phyloP scores from a whole-genome alignment of 2,888 invertebrate species.

The Amiota communis region DNA sequence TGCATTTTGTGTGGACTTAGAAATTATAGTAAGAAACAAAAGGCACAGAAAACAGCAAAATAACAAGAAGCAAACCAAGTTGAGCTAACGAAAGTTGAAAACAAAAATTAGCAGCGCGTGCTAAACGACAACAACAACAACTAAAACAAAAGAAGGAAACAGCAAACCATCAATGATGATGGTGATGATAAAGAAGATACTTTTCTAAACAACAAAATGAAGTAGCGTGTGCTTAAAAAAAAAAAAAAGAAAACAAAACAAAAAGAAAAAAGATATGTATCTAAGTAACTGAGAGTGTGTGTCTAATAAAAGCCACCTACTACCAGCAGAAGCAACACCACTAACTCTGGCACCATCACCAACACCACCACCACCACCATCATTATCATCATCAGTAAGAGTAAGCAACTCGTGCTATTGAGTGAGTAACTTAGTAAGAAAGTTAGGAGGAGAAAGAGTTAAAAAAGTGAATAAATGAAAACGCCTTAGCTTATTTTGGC shows the following conservation, averaged over 20 bases:
- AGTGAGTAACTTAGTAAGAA: constrained; percentile 8
- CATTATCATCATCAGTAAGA: neutral
- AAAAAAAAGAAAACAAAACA: no score
- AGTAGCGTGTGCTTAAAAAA: constrained; percentile 26
- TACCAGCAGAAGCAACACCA: constrained; percentile 24
- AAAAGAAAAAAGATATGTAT: constrained; percentile 9
- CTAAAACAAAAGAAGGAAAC: constrained; percentile 17
- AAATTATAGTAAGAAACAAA: constrained; percentile 21
- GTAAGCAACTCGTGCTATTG: constrained; percentile 38
- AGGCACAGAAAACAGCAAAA: neutral
- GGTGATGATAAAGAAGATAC: constrained; percentile 1
- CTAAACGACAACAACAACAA: constrained; percentile 46
- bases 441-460: neutral
- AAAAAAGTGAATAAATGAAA: neutral
- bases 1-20: neutral
- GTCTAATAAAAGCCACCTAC: constrained; percentile 46
- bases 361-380: neutral
- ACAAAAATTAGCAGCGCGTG: constrained; percentile 65
- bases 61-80: constrained; percentile 4
- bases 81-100: constrained; percentile 62
- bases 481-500: constrained; percentile 14
- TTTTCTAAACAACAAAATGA: neutral
- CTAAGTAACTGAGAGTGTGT: neutral
- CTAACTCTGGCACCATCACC: neutral
- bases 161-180: neutral